Base-by-base conservation (phyloP, 2,797 vertebrate species). In the Bradypodion ventrale region DNA sequence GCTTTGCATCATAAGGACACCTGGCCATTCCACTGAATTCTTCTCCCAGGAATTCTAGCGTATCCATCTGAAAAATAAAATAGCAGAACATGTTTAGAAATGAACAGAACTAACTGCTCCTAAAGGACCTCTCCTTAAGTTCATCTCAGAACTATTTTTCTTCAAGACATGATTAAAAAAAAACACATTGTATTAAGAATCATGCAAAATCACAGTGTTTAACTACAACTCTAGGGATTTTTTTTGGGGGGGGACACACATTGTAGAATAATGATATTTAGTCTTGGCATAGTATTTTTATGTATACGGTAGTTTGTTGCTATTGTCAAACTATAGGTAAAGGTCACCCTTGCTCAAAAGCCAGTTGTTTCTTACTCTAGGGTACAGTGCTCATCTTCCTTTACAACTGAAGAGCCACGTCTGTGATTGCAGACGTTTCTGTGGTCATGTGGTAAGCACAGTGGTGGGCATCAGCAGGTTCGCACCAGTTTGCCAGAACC, bases 1-100 rank as follows among this genome's bases (percentile, higher is more conserved):
- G 99, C 92, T 99, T 99, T 95, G 98, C 97, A 86, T 99, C 99
- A 5, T 99, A 99, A 0, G 99, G 99, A 93, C 99, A 99, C 75
- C 98, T 97, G 40, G 99, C 99, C 98, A 99, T 99, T 89, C 99
- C 99, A 68, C 98, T 99, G 95, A 99, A 98, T 93, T 99, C 99
- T 93, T 99, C 98, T 89, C 98, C 98, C 66, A 96, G 93, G 82
- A 97, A 96, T 85, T 99, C 99, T 95, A 99, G 89, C 60, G 97
- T 97, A 91, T 99, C 99, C 95, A 97, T 96, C 99, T 99, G 94
- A 90, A 95, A 89, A 91, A 91, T 0, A 4, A 85, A 80, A 68
- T n/a, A 88, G 86, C 27, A 29, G 16, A 16, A 86, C 25, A 29
- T 87, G 9, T 68, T 94, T 88, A 95, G 78, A 37, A 0, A 87